Percentiles rank a stretch among this genome's conserved stretches.
These are phyloP conservation scores for Hyles lineata DNA, from an alignment of 2,888 invertebrate species.

Conservation along the genomic window DNA sequence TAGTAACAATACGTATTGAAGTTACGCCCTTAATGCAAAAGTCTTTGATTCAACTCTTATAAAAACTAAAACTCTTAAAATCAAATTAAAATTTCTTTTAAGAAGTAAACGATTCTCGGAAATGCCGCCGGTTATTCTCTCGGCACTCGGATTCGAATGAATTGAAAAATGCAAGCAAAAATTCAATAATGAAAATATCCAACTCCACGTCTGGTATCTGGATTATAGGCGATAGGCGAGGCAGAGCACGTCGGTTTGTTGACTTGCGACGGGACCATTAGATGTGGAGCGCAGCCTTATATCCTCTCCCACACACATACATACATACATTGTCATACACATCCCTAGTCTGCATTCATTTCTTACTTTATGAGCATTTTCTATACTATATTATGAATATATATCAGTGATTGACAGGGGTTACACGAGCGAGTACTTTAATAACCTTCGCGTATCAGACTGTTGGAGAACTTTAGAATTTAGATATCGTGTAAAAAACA, in stretches of 20 bases:
- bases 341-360: neutral
- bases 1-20: neutral
- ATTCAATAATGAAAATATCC: conserved; percentile 53
- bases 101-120: neutral
- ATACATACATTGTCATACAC: neutral
- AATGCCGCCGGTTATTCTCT: neutral
- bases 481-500: no score
- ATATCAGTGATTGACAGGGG: no score
- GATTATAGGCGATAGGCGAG: conserved; percentile 68
- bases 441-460: no score
- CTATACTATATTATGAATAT: no score
- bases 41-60: neutral
- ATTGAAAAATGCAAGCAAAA: conserved; percentile 44
- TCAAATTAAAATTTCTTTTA: neutral
- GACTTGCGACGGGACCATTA: conserved; percentile 74
- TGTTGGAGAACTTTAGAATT: no score
- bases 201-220: conserved; percentile 61
- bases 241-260: conserved; percentile 73
- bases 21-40: neutral
- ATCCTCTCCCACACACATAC: conserved; percentile 32
- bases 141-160: conserved; percentile 15
- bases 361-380: neutral
- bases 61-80: neutral
- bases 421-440: no score
- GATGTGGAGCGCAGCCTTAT: conserved; percentile 51